Evolutionary conservation across 2,113 vertebrate genomes (phyloP).

Genomic region (Zosterops lateralis): DNA sequence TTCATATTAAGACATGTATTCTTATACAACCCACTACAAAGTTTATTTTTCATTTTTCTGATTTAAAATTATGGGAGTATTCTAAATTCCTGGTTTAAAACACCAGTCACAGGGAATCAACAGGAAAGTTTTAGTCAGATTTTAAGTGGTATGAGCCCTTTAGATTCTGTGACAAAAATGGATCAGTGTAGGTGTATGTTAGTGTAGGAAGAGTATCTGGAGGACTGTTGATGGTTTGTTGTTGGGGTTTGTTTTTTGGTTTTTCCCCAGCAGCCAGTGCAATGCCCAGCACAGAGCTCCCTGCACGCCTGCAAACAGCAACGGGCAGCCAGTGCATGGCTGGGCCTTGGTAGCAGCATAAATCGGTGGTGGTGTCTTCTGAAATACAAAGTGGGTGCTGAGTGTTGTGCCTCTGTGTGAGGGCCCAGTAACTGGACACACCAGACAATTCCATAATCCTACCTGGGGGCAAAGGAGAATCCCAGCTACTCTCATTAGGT

Average conservation of each 20-base stretch:
- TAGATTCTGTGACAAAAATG: background rate
- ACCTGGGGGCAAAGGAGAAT: background rate
- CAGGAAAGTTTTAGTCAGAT: background rate
- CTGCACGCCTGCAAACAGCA: background rate
- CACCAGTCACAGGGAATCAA: background rate
- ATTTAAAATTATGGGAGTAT: background rate
- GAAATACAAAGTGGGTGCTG: background rate
- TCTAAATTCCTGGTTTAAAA: background rate
- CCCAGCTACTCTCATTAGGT: too few relatives aligned
- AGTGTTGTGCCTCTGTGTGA: background rate
- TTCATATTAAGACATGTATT: background rate
- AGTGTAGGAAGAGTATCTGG: background rate
- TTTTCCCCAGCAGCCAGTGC: background rate
- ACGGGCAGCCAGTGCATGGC: fast-evolving
- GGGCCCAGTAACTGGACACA: background rate
- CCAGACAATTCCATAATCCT: background rate
- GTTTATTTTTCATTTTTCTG: background rate
- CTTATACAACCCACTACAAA: background rate
- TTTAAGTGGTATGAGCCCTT: background rate
- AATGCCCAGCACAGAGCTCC: background rate
- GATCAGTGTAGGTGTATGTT: background rate
- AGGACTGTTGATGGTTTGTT: background rate
- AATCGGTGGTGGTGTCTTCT: background rate
- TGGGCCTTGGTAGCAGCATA: fast-evolving
- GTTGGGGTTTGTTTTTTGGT: too few relatives aligned